Evolutionary conservation across 2,888 invertebrate genomes (phyloP), one percentile per base, ranked within the genome.

Genomic region (Diplazon laetatorius): DNA sequence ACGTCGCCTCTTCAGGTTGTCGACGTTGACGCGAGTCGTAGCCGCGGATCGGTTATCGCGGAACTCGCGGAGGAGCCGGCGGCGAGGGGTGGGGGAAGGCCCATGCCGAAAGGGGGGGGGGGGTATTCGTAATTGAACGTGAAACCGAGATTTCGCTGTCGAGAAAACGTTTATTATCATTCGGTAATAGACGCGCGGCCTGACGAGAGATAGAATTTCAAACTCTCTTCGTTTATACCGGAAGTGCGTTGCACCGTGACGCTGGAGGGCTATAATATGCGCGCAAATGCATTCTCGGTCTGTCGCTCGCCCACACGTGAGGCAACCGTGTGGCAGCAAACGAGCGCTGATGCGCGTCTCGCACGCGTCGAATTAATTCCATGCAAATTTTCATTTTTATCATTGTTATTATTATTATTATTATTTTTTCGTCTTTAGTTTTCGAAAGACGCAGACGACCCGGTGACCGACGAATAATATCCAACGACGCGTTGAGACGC

Each of bases 211-310:
- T 30, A 70, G 57, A n/a, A n/a, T n/a, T 63, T 52, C 59, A 50
- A 25, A 35, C 55, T 72, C 72, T 63, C 37, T 12, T 62, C 46
- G 18, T 25, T 18, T 69, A 59, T 69, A 69, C 77, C 73, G 77
- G 77, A 78, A 78, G 77, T 78, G 35, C 69, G 39, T 73, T 6
- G 37, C 77, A 78, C 57, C 77, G 50, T 74, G 63, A 72, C 72
- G 77, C 55, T 77, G 72, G n/a, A n/a, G n/a, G 72, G 63, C 68
- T 73, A 68, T 69, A 77, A 73, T n/a, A n/a, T n/a, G n/a, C n/a
- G n/a, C n/a, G n/a, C n/a, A n/a, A n/a, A n/a, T n/a, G n/a, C n/a
- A n/a, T n/a, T n/a, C n/a, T n/a, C n/a, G n/a, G n/a, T 46, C 52
- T 39, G 10, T 30, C 16, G 18, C 16, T 12, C 50, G 59, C 71